Evolutionary conservation across 1,140 invertebrate genomes (phyloP).

Genomic region (Sycophila sp.): DNA sequence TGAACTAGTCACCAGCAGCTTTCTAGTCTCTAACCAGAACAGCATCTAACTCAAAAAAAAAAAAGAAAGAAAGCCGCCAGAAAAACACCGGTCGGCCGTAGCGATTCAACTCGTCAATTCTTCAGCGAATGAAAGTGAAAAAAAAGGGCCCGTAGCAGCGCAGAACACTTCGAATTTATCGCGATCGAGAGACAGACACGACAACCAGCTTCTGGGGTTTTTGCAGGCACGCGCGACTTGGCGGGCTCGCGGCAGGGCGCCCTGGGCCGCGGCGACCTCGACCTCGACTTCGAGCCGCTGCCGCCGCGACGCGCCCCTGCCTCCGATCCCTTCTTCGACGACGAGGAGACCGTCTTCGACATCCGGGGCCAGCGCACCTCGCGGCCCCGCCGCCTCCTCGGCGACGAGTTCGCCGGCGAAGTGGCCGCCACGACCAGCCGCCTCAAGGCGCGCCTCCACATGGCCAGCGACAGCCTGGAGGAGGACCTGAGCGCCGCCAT

Average conservation of each 20-base stretch:
- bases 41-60: no score
- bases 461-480: not conserved
- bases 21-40: no score
- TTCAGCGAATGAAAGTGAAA: no score
- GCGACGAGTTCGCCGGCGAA: slow-evolving; percentile 58
- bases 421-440: slow-evolving; percentile 53
- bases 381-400: slow-evolving; percentile 43
- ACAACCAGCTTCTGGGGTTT: slow-evolving; percentile 6
- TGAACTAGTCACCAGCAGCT: no score
- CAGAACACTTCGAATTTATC: no score
- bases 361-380: slow-evolving; percentile 59
- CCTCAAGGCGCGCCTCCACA: slow-evolving; percentile 49
- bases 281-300: slow-evolving; percentile 55
- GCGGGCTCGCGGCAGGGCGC: slow-evolving; percentile 54
- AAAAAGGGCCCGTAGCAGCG: no score
- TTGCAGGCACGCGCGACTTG: slow-evolving; percentile 63
- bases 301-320: slow-evolving; percentile 37
- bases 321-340: slow-evolving; percentile 44
- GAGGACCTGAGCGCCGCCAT: not conserved
- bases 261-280: slow-evolving; percentile 56
- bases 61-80: no score
- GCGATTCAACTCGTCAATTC: no score
- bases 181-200: no score
- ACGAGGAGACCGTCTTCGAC: slow-evolving; percentile 62
- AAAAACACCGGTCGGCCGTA: no score